These are phyloP conservation scores for Lutraria lutraria DNA, from an alignment of 2,888 invertebrate genomes.

Conservation along the genomic window DNA sequence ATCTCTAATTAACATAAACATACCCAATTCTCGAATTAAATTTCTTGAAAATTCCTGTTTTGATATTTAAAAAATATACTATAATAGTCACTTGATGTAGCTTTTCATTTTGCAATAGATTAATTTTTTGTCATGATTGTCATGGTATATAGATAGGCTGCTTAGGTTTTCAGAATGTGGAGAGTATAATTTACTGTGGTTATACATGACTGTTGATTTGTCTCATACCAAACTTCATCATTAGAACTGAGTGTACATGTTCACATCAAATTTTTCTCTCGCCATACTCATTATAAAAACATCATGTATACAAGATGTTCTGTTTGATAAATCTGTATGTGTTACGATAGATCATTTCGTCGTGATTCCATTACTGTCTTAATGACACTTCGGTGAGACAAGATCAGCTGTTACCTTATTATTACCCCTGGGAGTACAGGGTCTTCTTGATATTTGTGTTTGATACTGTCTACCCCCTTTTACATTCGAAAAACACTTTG, in stretches of 20 bases:
- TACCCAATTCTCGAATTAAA: too few species aligned
- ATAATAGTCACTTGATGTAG: too few species aligned
- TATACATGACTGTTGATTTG: background rate
- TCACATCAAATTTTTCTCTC: background rate
- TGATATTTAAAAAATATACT: too few species aligned
- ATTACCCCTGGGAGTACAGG: background rate
- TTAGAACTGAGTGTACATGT: constrained; percentile 8
- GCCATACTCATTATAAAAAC: background rate
- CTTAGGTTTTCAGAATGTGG: background rate
- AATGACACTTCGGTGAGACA: background rate
- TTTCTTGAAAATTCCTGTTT: too few species aligned
- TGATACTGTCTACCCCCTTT: background rate
- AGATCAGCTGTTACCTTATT: background rate
- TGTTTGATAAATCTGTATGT: background rate
- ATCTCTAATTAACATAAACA: too few species aligned
- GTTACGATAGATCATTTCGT: background rate
- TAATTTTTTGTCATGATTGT: too few species aligned
- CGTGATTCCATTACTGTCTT: background rate
- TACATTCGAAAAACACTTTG: background rate
- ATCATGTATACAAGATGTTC: background rate
- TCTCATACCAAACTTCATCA: constrained; percentile 18
- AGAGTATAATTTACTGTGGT: background rate
- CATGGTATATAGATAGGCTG: background rate
- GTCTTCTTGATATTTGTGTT: background rate
- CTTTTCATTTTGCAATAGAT: too few species aligned